Base-by-base conservation (phyloP, 2,888 invertebrate genomes). In the Drosophila atroscutellata region DNA sequence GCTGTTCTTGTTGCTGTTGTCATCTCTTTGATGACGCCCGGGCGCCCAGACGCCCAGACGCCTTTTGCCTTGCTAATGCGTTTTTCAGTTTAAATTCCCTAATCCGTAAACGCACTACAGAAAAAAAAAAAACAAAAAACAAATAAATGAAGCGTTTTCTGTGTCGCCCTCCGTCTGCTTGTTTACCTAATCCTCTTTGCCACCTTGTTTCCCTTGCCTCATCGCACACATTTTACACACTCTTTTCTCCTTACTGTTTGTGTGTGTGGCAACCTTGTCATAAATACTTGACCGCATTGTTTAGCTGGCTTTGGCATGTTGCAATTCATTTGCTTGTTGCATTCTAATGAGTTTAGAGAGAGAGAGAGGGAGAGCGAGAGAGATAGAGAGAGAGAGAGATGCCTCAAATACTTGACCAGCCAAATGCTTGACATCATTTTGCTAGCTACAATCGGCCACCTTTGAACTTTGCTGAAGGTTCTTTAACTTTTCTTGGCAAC, bases 251-350 rank as follows among this genome's bases (percentile, higher is more conserved):
- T 51, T 42, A 51, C 58, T 42, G 13, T 24, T 18, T 11, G 26
- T 60, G 20, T 60, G 20, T 36, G 54, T 32, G 59, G 47, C 77
- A 89, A 90, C 89, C 89, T 90, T 89, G 89, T 71, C 81, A 87
- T 82, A 80, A 90, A 89, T 89, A 80, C 83, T 83, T 90, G 90
- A 90, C 90, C 86, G 89, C 77, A 86, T 88, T 86, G 81, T 80
- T 79, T 59, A 39, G 50, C 63, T 51, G 77, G 66, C 69, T 82
- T 73, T 72, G 66, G 69, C 58, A 71, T 77, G 78, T 75, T 67
- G 71, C 81, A 75, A 71, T 76, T 71, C 57, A 72, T 77, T 83
- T 71, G 86, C 75, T 56, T 70, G 69, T 72, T 76, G 77, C 73
- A 77, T 83, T 77, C 75, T 82, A 82, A 89, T 86, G 71, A 75